phyloP scores from a whole-genome alignment of 2,113 vertebrate genomes.

The Dinomys branickii region DNA sequence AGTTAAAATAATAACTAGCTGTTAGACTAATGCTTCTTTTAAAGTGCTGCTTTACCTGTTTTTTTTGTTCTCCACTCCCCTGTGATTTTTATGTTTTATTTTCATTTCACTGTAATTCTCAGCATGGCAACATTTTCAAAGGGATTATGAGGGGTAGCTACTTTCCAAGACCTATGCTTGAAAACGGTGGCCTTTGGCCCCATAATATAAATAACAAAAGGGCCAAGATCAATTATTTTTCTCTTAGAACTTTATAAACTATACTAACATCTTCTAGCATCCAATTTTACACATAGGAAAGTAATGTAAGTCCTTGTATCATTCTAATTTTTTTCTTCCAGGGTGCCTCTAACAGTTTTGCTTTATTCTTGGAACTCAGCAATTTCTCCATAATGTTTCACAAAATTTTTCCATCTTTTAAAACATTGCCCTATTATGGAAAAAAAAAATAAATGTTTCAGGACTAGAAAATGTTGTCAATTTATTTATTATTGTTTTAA shows the following conservation, averaged over 20 bases:
- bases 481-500: background rate
- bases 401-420: background rate
- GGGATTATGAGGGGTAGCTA: background rate
- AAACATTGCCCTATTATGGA: background rate
- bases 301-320: background rate
- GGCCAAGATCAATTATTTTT: background rate
- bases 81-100: background rate
- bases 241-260: background rate
- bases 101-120: background rate
- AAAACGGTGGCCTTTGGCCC: background rate
- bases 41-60: background rate
- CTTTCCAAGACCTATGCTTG: background rate
- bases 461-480: background rate
- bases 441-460: background rate
- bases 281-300: background rate
- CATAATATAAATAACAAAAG: conserved; percentile 5
- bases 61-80: background rate
- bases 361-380: background rate
- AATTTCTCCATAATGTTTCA: background rate
- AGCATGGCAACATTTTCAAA: background rate
- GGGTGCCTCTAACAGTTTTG: background rate
- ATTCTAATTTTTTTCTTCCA: background rate
- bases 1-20: background rate
- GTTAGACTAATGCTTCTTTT: background rate
- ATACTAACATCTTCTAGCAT: background rate